A percentile compares a stretch with the other conserved stretches of the same genome.
phyloP scores from a whole-genome alignment of 2,888 invertebrate species.

The Caenorhabditis sp. region DNA sequence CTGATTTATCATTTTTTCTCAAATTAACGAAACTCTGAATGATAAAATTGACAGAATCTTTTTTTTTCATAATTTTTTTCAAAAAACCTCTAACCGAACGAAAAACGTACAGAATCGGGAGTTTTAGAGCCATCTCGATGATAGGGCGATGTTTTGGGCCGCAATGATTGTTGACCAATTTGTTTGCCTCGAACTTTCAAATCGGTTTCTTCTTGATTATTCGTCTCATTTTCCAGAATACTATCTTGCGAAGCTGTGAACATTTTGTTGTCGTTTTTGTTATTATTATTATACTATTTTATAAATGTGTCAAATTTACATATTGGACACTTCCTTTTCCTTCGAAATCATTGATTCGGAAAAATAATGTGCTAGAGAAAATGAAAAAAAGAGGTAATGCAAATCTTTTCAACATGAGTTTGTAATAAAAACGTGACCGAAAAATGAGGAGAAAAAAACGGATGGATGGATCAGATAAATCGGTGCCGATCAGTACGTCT shows the following conservation, averaged over 20 bases:
- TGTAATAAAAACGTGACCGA: not conserved
- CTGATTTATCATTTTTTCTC: too few species aligned
- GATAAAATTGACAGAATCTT: too few species aligned
- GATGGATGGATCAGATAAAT: too few species aligned
- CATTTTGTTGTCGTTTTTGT: not conserved
- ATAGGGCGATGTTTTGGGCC: slow-evolving; percentile 31
- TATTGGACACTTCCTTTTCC: not conserved
- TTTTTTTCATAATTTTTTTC: not conserved
- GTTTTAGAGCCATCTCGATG: slow-evolving; percentile 18
- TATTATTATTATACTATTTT: too few species aligned
- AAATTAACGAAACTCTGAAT: too few species aligned
- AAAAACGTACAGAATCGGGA: slow-evolving; percentile 26
- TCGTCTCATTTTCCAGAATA: not conserved
- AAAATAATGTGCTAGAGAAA: too few species aligned
- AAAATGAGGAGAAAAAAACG: not conserved
- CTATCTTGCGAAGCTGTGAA: not conserved
- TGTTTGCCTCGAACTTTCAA: slow-evolving; percentile 31
- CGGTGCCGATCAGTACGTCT: not conserved
- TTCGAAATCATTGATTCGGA: not conserved
- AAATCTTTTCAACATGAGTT: not conserved
- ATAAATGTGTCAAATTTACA: not conserved
- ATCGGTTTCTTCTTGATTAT: not conserved
- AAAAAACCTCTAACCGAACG: not conserved
- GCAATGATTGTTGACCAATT: slow-evolving; percentile 17
- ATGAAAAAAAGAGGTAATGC: not conserved